Evolutionary conservation across 2,113 vertebrate species (phyloP).

Genomic region (Puffinus mauretanicus): DNA sequence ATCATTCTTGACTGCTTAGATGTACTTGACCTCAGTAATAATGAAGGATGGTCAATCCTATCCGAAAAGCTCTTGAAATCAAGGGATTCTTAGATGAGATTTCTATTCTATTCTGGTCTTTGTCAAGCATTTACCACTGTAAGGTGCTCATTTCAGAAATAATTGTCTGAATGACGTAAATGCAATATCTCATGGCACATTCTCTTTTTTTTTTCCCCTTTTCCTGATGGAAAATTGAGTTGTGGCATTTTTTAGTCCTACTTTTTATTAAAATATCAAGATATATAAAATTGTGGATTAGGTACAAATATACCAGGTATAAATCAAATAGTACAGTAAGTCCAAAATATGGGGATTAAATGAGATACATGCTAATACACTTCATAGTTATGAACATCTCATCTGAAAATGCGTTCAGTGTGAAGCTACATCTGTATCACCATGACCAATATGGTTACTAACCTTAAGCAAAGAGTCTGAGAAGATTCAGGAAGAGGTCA

Average conservation of each 20-base stretch:
- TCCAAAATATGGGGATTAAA: not conserved
- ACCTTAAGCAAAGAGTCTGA: not conserved
- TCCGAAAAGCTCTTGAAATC: not conserved
- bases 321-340: not conserved
- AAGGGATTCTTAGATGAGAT: not conserved
- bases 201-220: fast-evolving
- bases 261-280: not conserved
- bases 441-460: not conserved
- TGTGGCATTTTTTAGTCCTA: not conserved
- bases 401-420: not conserved
- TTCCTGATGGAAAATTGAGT: not conserved
- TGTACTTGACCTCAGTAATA: not conserved
- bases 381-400: not conserved
- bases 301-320: not conserved
- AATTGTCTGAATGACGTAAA: not conserved
- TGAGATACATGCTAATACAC: not conserved
- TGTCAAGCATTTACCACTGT: not conserved
- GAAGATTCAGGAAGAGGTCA: not conserved
- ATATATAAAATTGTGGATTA: not conserved
- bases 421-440: not conserved
- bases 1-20: not conserved
- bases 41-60: not conserved
- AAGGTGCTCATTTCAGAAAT: not conserved
- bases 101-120: not conserved
- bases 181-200: not conserved